phyloP scores from a whole-genome alignment of 2,113 vertebrate species.

The Psilopogon haemacephalus region DNA sequence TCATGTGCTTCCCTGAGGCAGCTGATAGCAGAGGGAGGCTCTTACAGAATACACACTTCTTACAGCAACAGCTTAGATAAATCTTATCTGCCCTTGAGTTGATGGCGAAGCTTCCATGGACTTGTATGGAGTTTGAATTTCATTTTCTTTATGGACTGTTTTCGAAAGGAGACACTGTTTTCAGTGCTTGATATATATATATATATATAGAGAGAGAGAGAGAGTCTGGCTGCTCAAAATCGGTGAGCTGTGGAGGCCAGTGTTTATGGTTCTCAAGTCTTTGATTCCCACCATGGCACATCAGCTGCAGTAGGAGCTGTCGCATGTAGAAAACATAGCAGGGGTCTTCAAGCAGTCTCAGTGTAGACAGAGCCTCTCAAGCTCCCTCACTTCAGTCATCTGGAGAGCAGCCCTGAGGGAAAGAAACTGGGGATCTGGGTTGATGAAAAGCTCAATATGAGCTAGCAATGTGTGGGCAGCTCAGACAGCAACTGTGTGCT shows the following conservation, averaged over 20 bases:
- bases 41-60: background rate
- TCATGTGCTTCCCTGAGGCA: background rate
- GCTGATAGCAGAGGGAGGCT: background rate
- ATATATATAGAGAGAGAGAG: too few relatives aligned
- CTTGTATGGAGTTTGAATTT: background rate
- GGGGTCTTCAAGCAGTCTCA: rapidly evolving
- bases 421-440: too few relatives aligned
- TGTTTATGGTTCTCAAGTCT: background rate
- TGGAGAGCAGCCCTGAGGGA: too few relatives aligned
- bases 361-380: background rate
- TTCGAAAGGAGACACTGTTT: background rate
- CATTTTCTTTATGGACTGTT: rapidly evolving
- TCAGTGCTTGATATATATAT: rapidly evolving
- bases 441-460: too few relatives aligned
- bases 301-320: background rate
- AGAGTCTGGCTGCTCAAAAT: background rate
- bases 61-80: background rate
- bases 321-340: rapidly evolving
- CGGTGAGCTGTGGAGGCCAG: background rate
- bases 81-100: background rate
- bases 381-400: background rate
- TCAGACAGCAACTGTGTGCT: too few relatives aligned
- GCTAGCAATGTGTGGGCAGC: too few relatives aligned
- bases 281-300: background rate
- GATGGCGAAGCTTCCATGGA: background rate